Evolutionary conservation across 2,888 invertebrate species (phyloP), one percentile per base, ranked within the genome.

Genomic region (Rotaria macrura): DNA sequence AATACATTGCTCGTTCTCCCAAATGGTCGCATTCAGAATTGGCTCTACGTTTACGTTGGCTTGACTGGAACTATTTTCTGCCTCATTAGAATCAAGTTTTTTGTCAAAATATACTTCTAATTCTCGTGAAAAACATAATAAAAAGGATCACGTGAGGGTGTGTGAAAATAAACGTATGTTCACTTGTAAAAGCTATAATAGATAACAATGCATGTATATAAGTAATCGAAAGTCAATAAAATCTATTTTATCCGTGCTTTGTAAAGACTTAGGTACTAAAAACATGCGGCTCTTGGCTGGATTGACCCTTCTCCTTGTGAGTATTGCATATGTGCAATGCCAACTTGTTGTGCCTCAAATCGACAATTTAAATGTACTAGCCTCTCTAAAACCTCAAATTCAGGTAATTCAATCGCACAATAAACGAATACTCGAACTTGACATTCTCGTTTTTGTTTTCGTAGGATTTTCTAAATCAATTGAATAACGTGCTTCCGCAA

Each of bases 1-100:
- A 79, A 25, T 79, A 79, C 34, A 79, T 79, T 12, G 38, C 43
- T 25, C 74, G 38, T 9, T 79, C 40, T 79, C 43, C 74, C 2
- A 79, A 43, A 79, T 79, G 74, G 74, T 25, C n/a, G 23, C 38
- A 79, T 43, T 79, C 74, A 7, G 74, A 79, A 79, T n/a, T 79
- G 9, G 74, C 43, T 43, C 43, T 79, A 23, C 38, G 74, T 5
- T 10, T 79, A 79, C 38, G 74, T 25, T 79, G 74, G 74, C 38
- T 79, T 12, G 74, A 79, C 23, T 79, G 74, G 74, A 65, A 65
- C 34, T 65, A 65, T 65, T 65, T 65, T 34, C 34, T 34, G 2
- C 65, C 65, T 2, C 65, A 34, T 20, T 65, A 65, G 12, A 65
- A 34, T 65, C 1, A 17, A 34, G 29, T 65, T 14, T 65, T 12